phyloP scores from a whole-genome alignment of 2,888 invertebrate genomes.

The Gandaritis pyraliata region DNA sequence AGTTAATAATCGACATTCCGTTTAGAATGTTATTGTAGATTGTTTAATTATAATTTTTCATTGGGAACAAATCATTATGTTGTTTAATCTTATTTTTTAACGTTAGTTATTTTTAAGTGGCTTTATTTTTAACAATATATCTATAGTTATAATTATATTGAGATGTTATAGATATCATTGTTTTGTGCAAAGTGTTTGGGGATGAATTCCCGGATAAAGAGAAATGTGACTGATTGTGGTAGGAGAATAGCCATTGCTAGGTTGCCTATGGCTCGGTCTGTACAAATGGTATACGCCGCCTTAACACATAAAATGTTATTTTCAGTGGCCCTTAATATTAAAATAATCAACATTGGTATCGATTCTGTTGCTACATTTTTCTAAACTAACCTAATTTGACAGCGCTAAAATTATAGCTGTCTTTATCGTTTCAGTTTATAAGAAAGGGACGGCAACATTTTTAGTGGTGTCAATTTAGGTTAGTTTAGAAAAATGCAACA shows the following conservation, averaged over 20 bases:
- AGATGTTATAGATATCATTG: slow-evolving; percentile 82
- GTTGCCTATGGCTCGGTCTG: slow-evolving; percentile 67
- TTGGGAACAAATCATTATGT: slow-evolving; percentile 84
- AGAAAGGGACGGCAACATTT: no score
- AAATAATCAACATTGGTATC: slow-evolving; percentile 54
- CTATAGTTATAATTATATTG: slow-evolving; percentile 79
- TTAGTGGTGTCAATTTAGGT: no score
- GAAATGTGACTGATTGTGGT: slow-evolving; percentile 82
- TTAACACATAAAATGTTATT: slow-evolving; percentile 79
- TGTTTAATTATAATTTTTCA: slow-evolving; percentile 74
- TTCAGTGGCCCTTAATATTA: slow-evolving; percentile 64
- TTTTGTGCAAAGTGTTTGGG: slow-evolving; percentile 81
- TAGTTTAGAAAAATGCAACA: no score
- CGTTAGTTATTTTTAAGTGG: slow-evolving; percentile 83
- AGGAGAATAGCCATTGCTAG: slow-evolving; percentile 66
- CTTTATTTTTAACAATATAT: slow-evolving; percentile 77
- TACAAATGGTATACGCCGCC: slow-evolving; percentile 83
- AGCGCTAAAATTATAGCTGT: no score
- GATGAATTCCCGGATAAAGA: slow-evolving; percentile 71
- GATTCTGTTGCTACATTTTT: no score
- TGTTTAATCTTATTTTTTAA: slow-evolving; percentile 84
- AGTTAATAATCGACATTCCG: slow-evolving; percentile 83
- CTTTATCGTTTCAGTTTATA: no score
- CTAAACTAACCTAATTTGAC: no score
- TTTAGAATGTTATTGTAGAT: slow-evolving; percentile 84